Conservation (phyloP, 2,888 invertebrate genomes). For the Tetragnatha montana region DNA sequence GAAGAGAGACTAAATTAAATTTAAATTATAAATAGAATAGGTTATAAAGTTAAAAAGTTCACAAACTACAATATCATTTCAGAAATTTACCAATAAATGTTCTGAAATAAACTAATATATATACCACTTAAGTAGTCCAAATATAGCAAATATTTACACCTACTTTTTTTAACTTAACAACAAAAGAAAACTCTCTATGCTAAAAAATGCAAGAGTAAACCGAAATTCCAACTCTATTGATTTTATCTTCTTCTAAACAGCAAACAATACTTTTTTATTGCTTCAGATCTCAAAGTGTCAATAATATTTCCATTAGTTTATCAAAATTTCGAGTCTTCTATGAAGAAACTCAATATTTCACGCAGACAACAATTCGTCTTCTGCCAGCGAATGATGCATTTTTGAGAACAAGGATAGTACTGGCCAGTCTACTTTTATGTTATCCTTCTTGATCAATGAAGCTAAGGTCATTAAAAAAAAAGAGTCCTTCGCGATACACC, state of each 20-base stretch:
- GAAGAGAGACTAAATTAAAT: too few species aligned
- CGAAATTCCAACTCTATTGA: not conserved
- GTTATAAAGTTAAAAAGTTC: too few species aligned
- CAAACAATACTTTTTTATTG: not conserved
- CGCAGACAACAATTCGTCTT: not conserved
- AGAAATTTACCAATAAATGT: too few species aligned
- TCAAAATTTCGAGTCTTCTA: not conserved
- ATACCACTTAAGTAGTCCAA: too few species aligned
- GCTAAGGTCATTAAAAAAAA: not conserved
- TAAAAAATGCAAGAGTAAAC: too few species aligned
- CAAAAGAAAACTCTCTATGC: too few species aligned
- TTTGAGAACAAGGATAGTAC: not conserved
- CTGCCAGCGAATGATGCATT: not conserved
- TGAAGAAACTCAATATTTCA: not conserved
- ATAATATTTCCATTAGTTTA: conserved; percentile 1
- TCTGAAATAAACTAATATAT: too few species aligned
- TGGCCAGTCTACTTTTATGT: not conserved
- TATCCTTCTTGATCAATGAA: not conserved
- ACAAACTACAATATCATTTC: too few species aligned
- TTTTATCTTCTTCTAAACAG: not conserved
- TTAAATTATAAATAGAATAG: too few species aligned
- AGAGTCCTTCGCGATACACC: too few species aligned
- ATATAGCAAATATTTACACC: too few species aligned
- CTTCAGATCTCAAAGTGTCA: not conserved
- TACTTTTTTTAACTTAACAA: too few species aligned